Evolutionary conservation across 2,888 invertebrate species (phyloP).

Genomic region (Hirtodrosophila cameraria): DNA sequence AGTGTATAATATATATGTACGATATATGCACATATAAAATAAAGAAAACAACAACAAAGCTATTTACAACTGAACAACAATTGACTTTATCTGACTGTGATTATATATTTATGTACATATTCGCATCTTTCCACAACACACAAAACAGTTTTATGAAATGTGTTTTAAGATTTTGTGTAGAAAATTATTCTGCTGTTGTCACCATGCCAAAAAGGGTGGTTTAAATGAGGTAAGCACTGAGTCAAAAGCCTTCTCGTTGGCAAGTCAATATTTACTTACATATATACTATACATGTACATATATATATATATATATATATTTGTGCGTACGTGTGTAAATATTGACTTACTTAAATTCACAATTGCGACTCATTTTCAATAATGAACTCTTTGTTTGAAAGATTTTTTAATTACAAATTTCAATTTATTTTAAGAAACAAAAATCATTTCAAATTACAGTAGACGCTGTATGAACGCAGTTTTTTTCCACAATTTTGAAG

Average conservation of each 20-base stretch:
- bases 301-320: background rate
- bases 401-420: too few species aligned
- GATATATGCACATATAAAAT: background rate
- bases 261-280: background rate
- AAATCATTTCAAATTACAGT: too few species aligned
- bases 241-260: background rate
- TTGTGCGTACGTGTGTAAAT: background rate
- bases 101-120: background rate
- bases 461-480: too few species aligned
- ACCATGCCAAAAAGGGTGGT: constrained; percentile 67
- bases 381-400: too few species aligned
- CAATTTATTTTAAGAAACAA: too few species aligned
- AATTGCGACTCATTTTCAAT: too few species aligned
- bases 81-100: constrained; percentile 1
- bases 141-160: constrained; percentile 38
- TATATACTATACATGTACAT: too few species aligned
- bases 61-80: background rate
- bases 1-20: background rate
- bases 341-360: too few species aligned
- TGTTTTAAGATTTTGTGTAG: constrained; percentile 57
- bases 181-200: constrained; percentile 70
- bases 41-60: background rate
- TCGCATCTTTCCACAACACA: background rate
- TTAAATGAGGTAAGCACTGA: constrained; percentile 82
- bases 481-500: too few species aligned